Evolutionary conservation across 2,888 invertebrate species (phyloP).

Genomic region (Rhagonycha fulva): DNA sequence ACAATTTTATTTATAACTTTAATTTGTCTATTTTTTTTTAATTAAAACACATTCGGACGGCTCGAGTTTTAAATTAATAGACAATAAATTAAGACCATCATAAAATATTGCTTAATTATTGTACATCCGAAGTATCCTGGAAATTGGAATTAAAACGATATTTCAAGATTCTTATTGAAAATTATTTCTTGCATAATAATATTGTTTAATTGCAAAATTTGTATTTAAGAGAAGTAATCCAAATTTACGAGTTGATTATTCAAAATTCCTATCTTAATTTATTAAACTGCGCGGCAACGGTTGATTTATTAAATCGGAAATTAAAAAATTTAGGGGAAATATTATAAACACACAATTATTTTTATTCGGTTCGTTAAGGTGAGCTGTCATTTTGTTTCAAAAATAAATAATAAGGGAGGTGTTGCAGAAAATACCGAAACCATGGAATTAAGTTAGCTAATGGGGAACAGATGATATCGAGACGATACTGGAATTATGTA

Average conservation of each 20-base stretch:
- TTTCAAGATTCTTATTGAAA: neutral
- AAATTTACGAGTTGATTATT: neutral
- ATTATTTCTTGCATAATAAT: neutral
- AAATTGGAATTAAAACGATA: neutral
- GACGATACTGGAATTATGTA: too few relatives aligned
- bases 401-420: neutral
- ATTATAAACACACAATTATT: neutral
- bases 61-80: constrained; percentile 11
- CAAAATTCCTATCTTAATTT: neutral
- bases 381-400: neutral
- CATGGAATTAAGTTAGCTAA: neutral
- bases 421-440: neutral
- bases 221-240: neutral
- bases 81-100: constrained; percentile 18
- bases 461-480: neutral
- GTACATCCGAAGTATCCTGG: constrained; percentile 1
- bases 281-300: neutral
- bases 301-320: neutral
- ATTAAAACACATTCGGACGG: neutral
- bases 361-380: neutral
- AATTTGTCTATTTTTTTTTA: neutral
- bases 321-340: neutral
- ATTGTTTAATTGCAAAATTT: neutral
- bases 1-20: neutral
- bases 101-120: constrained; percentile 23